A percentile compares a stretch with the other conserved stretches of the same genome.
Conservation (phyloP, 2,113 vertebrate species). For the Crotalus helleri region DNA sequence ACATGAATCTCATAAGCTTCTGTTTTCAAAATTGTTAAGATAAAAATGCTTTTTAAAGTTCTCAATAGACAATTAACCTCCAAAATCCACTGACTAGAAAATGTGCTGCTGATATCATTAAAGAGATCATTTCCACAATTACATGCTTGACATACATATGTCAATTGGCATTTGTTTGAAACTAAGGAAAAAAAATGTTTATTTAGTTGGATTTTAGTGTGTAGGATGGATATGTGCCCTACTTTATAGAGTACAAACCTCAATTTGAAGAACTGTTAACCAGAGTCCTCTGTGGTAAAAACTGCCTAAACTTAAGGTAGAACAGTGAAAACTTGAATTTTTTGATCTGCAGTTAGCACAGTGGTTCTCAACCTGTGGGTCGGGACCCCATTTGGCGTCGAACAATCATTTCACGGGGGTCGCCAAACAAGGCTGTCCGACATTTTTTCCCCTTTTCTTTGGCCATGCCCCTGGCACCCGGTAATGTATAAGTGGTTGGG, state of each 20-base stretch:
- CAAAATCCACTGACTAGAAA: background rate
- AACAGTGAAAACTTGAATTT: background rate
- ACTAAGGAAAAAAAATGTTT: background rate
- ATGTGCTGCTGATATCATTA: background rate
- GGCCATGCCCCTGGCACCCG: no score
- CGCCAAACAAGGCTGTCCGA: no score
- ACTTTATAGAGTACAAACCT: background rate
- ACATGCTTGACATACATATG: background rate
- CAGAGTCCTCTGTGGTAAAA: background rate
- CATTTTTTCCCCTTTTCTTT: no score
- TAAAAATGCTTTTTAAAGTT: background rate
- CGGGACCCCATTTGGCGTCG: no score
- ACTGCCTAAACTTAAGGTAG: background rate
- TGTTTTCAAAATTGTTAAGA: background rate
- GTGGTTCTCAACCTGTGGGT: no score
- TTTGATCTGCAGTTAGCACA: background rate
- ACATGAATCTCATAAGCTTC: background rate
- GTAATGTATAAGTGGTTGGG: no score
- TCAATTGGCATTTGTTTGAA: background rate
- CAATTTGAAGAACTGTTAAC: background rate
- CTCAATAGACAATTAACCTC: background rate
- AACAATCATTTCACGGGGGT: no score
- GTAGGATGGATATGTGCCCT: background rate
- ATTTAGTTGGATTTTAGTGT: background rate
- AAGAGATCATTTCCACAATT: background rate